Evolutionary conservation across 2,888 invertebrate species (phyloP).

Genomic region (Mythimna lalbum): DNA sequence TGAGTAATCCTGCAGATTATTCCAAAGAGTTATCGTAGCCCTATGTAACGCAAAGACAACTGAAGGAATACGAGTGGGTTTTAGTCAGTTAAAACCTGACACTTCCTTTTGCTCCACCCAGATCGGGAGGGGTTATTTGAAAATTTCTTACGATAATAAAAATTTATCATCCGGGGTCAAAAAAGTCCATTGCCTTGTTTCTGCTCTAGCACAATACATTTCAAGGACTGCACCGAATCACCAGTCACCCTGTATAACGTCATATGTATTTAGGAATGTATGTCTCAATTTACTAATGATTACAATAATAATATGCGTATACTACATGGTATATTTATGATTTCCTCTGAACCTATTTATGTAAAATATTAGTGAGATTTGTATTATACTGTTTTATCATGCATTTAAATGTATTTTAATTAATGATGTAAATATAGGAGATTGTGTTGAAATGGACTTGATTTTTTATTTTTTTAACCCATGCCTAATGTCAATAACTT

Average conservation of each 20-base stretch:
- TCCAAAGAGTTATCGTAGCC: no score
- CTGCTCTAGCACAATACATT: not conserved
- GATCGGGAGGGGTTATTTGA: no score
- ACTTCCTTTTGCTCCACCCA: no score
- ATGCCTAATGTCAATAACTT: not conserved
- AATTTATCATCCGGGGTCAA: not conserved
- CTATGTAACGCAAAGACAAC: no score
- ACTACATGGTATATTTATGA: conserved; percentile 30
- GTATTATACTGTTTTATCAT: conserved; percentile 54
- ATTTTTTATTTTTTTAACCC: conserved; percentile 36
- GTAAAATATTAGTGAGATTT: conserved; percentile 63
- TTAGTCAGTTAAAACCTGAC: no score
- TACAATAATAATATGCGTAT: not conserved
- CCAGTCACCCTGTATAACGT: not conserved
- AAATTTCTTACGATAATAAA: no score
- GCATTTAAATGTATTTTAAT: conserved; percentile 56
- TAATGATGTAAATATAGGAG: conserved; percentile 61
- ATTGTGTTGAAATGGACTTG: conserved; percentile 46
- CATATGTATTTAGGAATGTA: conserved; percentile 14
- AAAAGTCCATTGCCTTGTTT: not conserved
- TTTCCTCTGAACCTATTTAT: conserved; percentile 30
- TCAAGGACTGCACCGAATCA: not conserved
- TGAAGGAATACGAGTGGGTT: no score
- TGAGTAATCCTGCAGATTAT: no score
- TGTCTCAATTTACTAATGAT: not conserved